phyloP scores from a whole-genome alignment of 2,113 vertebrate species.

The Pelmatolapia mariae region DNA sequence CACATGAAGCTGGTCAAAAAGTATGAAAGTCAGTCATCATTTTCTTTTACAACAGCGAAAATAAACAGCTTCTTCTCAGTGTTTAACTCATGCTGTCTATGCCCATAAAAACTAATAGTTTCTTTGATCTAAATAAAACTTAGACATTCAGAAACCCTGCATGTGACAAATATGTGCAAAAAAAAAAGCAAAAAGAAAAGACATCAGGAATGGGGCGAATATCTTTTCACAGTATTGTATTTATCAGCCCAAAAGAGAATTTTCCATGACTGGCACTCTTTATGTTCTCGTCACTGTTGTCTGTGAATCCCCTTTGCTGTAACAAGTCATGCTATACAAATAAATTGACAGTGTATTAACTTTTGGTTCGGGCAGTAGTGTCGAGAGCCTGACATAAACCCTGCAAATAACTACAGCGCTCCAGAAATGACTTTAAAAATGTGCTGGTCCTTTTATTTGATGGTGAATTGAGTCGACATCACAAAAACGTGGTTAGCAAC shows the following conservation, averaged over 20 bases:
- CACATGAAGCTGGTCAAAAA: not conserved
- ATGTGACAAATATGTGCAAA: no score
- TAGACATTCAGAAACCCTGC: not conserved
- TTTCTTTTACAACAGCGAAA: not conserved
- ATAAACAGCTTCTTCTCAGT: not conserved
- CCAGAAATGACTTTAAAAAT: not conserved
- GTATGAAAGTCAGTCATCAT: accelerated
- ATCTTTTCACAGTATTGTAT: not conserved
- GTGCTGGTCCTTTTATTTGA: not conserved
- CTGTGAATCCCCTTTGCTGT: not conserved
- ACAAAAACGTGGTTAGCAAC: not conserved
- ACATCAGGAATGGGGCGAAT: accelerated
- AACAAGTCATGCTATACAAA: not conserved
- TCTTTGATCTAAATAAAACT: not conserved
- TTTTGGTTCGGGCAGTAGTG: not conserved
- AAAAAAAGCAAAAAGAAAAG: not conserved
- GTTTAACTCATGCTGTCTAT: not conserved
- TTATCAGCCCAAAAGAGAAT: not conserved
- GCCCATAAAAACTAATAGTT: accelerated
- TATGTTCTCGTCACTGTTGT: not conserved
- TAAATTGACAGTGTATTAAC: not conserved
- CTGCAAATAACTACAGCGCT: accelerated
- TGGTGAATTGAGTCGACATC: not conserved
- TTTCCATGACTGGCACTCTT: not conserved
- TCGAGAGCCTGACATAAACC: not conserved